These are phyloP conservation scores for Rhagonycha lutea DNA, from an alignment of 2,888 invertebrate species.

Conservation along the genomic window DNA sequence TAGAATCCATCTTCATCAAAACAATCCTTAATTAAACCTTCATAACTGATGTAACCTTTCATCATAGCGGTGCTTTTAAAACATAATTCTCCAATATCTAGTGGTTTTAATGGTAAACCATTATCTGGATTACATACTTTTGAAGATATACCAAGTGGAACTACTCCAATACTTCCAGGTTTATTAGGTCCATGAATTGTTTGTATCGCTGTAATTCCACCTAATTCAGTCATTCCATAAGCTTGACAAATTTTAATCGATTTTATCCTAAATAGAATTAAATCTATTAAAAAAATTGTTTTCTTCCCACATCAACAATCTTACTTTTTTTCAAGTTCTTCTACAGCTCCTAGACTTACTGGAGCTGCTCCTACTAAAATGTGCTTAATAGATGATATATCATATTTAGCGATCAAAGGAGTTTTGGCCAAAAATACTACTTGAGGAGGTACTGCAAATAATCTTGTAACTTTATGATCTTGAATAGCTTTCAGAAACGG, in stretches of 20 bases:
- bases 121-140: constrained; percentile 63
- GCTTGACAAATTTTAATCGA: neutral
- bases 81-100: constrained; percentile 76
- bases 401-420: neutral
- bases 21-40: constrained; percentile 61
- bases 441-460: neutral
- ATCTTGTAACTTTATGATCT: neutral
- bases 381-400: neutral
- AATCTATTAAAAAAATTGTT: constrained; percentile 29
- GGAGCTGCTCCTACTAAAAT: neutral
- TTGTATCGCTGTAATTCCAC: neutral
- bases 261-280: constrained; percentile 8
- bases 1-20: constrained; percentile 75
- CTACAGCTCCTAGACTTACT: constrained; percentile 59
- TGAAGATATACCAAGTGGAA: constrained; percentile 63
- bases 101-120: constrained; percentile 61
- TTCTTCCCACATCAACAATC: neutral
- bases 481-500: neutral
- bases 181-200: neutral
- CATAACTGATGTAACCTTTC: constrained; percentile 76
- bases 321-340: constrained; percentile 50
- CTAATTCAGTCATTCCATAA: constrained; percentile 12
- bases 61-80: constrained; percentile 68
- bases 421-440: neutral
- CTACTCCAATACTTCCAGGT: constrained; percentile 58